Percentiles rank a stretch among this genome's conserved stretches.
Evolutionary conservation across 2,888 invertebrate species (phyloP).

Genomic region (Sericinus montela): DNA sequence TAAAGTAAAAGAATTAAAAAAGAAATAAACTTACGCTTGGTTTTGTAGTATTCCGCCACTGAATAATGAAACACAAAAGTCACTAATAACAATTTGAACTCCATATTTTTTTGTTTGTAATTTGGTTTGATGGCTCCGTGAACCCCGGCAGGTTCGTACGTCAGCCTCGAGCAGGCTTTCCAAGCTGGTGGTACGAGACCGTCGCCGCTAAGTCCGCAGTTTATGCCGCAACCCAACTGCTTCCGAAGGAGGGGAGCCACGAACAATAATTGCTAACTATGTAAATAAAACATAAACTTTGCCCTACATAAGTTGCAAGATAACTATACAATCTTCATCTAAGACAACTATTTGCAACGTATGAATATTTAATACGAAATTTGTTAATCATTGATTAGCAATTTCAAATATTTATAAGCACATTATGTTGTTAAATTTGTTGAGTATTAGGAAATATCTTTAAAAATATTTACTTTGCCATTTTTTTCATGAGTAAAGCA

Average conservation of each 20-base stretch:
- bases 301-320: slow-evolving; percentile 22
- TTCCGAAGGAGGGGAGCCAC: slow-evolving; percentile 52
- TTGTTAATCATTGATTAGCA: no score
- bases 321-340: not conserved
- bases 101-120: slow-evolving; percentile 41
- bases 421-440: no score
- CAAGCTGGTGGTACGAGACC: slow-evolving; percentile 49
- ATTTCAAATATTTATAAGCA: no score
- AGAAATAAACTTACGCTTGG: slow-evolving; percentile 67
- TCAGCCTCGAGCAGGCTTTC: slow-evolving; percentile 53
- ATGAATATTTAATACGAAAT: not conserved
- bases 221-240: slow-evolving; percentile 34
- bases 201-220: slow-evolving; percentile 42
- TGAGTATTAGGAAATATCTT: no score
- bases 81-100: slow-evolving; percentile 64
- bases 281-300: slow-evolving; percentile 66
- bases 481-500: no score
- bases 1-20: slow-evolving; percentile 27
- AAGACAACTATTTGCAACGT: not conserved
- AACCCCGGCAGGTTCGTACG: slow-evolving; percentile 32
- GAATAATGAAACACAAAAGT: slow-evolving; percentile 54
- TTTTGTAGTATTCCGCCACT: slow-evolving; percentile 59
- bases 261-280: slow-evolving; percentile 65
- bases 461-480: no score
- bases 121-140: slow-evolving; percentile 26